These are phyloP conservation scores for Heliconius melpomene DNA, from an alignment of 1,140 invertebrate genomes.

Conservation along the genomic window DNA sequence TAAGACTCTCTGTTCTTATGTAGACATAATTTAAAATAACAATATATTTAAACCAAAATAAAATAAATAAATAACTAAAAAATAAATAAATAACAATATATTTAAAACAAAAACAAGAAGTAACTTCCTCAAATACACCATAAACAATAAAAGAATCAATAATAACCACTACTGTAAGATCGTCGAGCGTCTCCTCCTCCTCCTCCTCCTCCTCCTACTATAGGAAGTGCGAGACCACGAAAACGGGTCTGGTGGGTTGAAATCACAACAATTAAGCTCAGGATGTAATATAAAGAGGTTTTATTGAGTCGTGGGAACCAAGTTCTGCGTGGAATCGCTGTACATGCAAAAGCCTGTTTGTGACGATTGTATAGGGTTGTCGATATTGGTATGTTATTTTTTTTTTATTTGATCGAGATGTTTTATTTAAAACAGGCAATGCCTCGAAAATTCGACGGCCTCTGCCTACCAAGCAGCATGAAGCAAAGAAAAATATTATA, in stretches of 20 bases:
- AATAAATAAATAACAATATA: too few relatives aligned
- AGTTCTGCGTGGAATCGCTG: conserved; percentile 39
- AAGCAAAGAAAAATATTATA: too few relatives aligned
- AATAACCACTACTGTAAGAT: background rate
- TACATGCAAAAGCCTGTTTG: conserved; percentile 48
- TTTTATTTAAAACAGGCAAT: background rate
- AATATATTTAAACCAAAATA: too few relatives aligned
- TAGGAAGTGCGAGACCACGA: conserved; percentile 30
- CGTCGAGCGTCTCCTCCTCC: conserved; percentile 11
- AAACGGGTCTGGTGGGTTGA: conserved; percentile 44
- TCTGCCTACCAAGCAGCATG: too few relatives aligned
- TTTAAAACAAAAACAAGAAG: too few relatives aligned
- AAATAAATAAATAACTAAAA: too few relatives aligned
- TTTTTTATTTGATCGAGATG: background rate
- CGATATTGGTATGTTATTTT: background rate
- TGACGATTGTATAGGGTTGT: conserved; percentile 38
- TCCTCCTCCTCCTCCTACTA: background rate
- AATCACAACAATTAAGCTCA: conserved; percentile 57
- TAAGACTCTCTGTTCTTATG: too few relatives aligned
- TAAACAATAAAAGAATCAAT: conserved; percentile 3
- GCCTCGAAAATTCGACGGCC: too few relatives aligned
- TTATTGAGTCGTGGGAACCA: conserved; percentile 51
- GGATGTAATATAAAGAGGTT: conserved; percentile 55
- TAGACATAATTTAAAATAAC: too few relatives aligned
- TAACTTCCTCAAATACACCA: too few relatives aligned